Base-by-base conservation (phyloP, 2,888 invertebrate genomes). In the Bembecia ichneumoniformis region DNA sequence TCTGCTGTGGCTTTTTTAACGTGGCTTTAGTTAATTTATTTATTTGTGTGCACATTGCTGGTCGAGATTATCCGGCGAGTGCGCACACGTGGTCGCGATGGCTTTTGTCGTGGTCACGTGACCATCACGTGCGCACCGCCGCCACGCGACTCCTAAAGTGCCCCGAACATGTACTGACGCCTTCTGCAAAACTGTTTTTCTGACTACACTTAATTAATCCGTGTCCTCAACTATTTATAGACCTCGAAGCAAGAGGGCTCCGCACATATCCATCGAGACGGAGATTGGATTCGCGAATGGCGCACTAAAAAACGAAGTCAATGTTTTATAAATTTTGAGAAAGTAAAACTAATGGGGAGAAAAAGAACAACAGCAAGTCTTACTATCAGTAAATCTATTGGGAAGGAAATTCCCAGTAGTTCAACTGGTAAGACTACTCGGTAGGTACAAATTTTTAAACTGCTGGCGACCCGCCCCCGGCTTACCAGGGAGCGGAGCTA, bases 131-230 rank as follows among this genome's bases (percentile, higher is more conserved):
- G 51, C 17, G 5, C 46, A 51, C 48, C 69, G 2, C 57, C 50
- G 62, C 4, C 81, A 67, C 74, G 68, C 64, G 76, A 51, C 53
- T 7, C 53, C 52, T 74, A 74, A 81, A 83, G 82, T 82, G 77
- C 72, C 72, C 69, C 67, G 73, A 74, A 77, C 74, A 70, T 70
- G 70, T 70, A 59, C 66, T 57, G 71, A 75, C 79, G 81, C 81
- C 82, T 77, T 63, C 63, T 58, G 63, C 62, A 73, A 69, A 74
- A 70, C 73, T 66, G 74, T 78, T 79, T 78, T 76, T 70, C 67
- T 75, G 76, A 74, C 74, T 74, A 74, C 73, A 83, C 77, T 82
- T 79, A 82, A 84, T 84, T 84, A 82, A 77, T 78, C 74, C 78
- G 68, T 75, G 74, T 73, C 76, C 65, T 58, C 63, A 60, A 68